These are phyloP conservation scores for Priocnemis perturbator DNA, from an alignment of 2,888 invertebrate genomes.

Conservation along the genomic window DNA sequence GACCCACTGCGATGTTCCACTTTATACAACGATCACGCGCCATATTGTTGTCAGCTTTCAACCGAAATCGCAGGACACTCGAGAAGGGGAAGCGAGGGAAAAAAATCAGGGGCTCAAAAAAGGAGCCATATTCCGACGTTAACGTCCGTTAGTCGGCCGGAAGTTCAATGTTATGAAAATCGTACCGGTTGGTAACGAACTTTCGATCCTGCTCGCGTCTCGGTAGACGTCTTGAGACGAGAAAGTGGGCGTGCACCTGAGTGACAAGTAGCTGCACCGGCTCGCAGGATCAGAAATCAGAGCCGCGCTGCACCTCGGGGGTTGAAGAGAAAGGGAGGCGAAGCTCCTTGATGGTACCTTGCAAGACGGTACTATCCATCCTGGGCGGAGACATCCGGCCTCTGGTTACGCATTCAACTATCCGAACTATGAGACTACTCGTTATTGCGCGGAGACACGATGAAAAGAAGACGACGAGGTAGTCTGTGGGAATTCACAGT, in stretches of 20 bases:
- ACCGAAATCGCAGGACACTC: no score
- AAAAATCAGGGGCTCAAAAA: no score
- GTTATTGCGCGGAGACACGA: constrained; percentile 34
- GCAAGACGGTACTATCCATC: constrained; percentile 66
- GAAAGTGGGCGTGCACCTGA: constrained; percentile 49
- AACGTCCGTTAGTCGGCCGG: constrained; percentile 72
- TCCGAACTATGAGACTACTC: constrained; percentile 43
- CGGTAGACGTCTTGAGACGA: constrained; percentile 16
- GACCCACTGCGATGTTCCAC: no score
- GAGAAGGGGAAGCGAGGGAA: no score
- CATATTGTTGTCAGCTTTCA: no score
- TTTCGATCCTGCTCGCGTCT: constrained; percentile 43
- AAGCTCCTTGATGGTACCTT: constrained; percentile 60
- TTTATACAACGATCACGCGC: no score
- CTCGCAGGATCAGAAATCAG: constrained; percentile 74
- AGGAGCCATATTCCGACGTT: constrained; percentile 2
- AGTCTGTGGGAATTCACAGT: constrained; percentile 49
- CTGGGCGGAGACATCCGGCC: constrained; percentile 75
- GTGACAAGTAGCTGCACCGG: constrained; percentile 73
- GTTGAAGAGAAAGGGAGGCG: constrained; percentile 41
- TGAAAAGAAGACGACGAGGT: constrained; percentile 22
- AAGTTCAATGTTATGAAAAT: constrained; percentile 73
- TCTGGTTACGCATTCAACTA: constrained; percentile 72
- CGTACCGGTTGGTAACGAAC: constrained; percentile 65
- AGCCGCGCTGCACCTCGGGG: constrained; percentile 52